Evolutionary conservation across 2,113 vertebrate genomes (phyloP), one percentile per base, ranked within the genome.

Genomic region (Platanista minor): DNA sequence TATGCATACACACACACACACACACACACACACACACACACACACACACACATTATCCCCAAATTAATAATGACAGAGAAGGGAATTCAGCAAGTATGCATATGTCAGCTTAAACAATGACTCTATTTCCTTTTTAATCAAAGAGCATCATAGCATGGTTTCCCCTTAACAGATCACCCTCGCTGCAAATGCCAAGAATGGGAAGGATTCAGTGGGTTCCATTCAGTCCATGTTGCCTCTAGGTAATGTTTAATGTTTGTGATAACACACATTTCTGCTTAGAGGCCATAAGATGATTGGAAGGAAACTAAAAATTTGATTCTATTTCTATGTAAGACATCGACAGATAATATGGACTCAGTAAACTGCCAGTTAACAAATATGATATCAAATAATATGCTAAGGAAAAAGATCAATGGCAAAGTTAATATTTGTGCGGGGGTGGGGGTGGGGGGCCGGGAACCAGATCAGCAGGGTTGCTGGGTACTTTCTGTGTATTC

Each of bases 261-360:
- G 15, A 36, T 75, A 80, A 18, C 18, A 61, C 12, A 20, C 43
- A n/a, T 82, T 4, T 89, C 72, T 49, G n/a, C 21, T 43, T 20
- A 41, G n/a, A 84, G 41, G 43, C 59, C 13, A 13, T 62, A 6
- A 2, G 43, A 46, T 61, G 54, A 81, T 72, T 82, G 62, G 69
- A 67, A 92, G 39, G 62, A 62, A 92, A 62, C 23, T 71, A 49
- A 86, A 81, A n/a, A 33, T 87, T 49, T 80, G 20, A 43, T 41
- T 95, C 64, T 78, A 36, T 67, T 82, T 94, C 31, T 46, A 2
- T 66, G 33, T 54, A 90, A n/a, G n/a, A 59, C 52, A 41, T 77
- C 33, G 43, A 25, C 8, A 80, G 83, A 10, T 14, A 46, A 17
- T 12, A 17, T 54, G 31, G 29, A 57, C 49, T 71, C 62, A 41